phyloP scores from a whole-genome alignment of 2,113 vertebrate genomes.

The Setophaga kirtlandii region DNA sequence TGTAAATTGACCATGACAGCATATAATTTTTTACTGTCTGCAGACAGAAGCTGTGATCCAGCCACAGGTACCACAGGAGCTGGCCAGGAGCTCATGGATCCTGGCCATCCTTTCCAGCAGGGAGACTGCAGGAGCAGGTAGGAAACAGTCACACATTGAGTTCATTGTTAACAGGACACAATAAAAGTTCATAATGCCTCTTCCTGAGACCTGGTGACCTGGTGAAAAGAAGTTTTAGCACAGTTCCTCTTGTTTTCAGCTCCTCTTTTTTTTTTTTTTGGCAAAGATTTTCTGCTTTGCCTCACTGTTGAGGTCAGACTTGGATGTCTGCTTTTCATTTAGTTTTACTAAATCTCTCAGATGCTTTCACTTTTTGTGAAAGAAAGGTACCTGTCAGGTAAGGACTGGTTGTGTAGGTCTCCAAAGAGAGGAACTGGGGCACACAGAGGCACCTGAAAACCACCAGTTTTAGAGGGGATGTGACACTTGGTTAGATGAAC shows the following conservation, averaged over 20 bases:
- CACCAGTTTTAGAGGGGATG: neutral
- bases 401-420: neutral
- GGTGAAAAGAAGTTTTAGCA: neutral
- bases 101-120: neutral
- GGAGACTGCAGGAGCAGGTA: neutral
- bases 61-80: neutral
- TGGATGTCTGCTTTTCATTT: neutral
- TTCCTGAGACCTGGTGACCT: neutral
- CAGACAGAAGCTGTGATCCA: neutral
- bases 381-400: neutral
- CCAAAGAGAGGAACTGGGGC: neutral
- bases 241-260: neutral
- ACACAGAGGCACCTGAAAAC: neutral
- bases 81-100: neutral
- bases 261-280: neutral
- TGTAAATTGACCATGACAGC: neutral
- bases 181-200: neutral
- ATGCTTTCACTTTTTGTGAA: neutral
- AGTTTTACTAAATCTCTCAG: neutral
- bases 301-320: neutral
- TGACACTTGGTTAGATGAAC: neutral
- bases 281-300: neutral
- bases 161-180: neutral
- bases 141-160: fast-evolving
- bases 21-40: neutral